Evolutionary conservation across 53 echinoderm and acorn worm genomes (phyloP).

Genomic region (Arbacia lixula): DNA sequence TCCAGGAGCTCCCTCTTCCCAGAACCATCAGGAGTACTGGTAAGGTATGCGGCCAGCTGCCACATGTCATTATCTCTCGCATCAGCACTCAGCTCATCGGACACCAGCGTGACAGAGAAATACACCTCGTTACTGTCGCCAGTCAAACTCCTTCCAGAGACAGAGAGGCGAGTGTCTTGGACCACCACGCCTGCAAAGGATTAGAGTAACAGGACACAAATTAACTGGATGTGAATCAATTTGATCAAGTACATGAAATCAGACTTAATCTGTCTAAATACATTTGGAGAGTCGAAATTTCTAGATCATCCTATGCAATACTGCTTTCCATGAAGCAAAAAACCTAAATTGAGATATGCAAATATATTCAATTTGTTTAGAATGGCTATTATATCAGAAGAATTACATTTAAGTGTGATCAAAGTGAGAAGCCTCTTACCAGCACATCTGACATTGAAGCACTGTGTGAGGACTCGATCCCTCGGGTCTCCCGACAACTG

Average conservation of each 20-base stretch:
- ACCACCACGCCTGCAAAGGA: slow-evolving; percentile 66
- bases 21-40: slow-evolving; percentile 45
- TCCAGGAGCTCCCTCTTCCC: slow-evolving; percentile 55
- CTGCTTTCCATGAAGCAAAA: too few species aligned
- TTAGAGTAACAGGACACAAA: neutral
- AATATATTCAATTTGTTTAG: too few species aligned
- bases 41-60: slow-evolving; percentile 75
- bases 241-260: too few species aligned
- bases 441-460: slow-evolving; percentile 81
- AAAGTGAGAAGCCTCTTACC: too few species aligned
- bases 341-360: too few species aligned
- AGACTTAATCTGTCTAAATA: too few species aligned
- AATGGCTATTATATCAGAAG: too few species aligned
- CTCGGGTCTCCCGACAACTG: slow-evolving; percentile 70
- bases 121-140: slow-evolving; percentile 50
- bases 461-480: slow-evolving; percentile 74
- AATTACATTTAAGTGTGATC: too few species aligned
- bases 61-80: slow-evolving; percentile 78
- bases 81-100: slow-evolving; percentile 73
- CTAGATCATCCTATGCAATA: too few species aligned
- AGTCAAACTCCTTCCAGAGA: slow-evolving; percentile 33
- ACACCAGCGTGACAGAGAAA: slow-evolving; percentile 60
- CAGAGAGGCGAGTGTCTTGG: slow-evolving; percentile 50
- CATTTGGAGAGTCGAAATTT: too few species aligned
- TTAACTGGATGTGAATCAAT: neutral